phyloP scores from a whole-genome alignment of 2,113 vertebrate species.

The Camelus bactrianus region DNA sequence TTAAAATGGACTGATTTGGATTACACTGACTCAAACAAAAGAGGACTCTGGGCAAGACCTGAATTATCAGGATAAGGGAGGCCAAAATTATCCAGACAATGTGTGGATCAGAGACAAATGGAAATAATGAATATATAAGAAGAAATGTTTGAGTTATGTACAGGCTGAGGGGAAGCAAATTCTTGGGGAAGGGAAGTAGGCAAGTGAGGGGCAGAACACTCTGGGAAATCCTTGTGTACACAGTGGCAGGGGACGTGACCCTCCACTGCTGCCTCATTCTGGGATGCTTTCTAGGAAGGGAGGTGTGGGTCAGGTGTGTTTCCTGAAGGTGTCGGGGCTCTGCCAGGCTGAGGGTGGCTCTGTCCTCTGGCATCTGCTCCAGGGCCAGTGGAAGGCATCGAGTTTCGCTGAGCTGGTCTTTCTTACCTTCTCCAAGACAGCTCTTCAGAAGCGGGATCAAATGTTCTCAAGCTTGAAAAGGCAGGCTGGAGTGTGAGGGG shows the following conservation, averaged over 20 bases:
- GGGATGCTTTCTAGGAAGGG: background rate
- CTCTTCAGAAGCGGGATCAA: constrained; percentile 48
- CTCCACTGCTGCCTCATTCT: background rate
- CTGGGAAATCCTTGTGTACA: background rate
- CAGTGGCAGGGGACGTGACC: background rate
- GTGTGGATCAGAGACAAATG: background rate
- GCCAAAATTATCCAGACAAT: background rate
- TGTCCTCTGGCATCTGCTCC: background rate
- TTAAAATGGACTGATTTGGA: background rate
- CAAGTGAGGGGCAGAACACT: background rate
- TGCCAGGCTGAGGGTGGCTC: background rate
- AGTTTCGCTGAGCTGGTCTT: constrained; percentile 68
- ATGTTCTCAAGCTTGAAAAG: constrained; percentile 15
- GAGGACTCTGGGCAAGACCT: background rate
- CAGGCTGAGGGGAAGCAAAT: background rate
- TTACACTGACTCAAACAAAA: background rate
- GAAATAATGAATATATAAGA: background rate
- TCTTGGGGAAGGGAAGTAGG: background rate
- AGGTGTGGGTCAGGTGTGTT: background rate
- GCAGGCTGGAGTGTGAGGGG: background rate
- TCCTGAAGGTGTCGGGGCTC: background rate
- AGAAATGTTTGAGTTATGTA: background rate
- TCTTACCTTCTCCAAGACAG: background rate
- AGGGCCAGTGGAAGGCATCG: constrained; percentile 4
- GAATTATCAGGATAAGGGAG: background rate